Evolutionary conservation across 1,140 invertebrate genomes (phyloP), one percentile per base, ranked within the genome.

Genomic region (Neoseiulus cucumeris): DNA sequence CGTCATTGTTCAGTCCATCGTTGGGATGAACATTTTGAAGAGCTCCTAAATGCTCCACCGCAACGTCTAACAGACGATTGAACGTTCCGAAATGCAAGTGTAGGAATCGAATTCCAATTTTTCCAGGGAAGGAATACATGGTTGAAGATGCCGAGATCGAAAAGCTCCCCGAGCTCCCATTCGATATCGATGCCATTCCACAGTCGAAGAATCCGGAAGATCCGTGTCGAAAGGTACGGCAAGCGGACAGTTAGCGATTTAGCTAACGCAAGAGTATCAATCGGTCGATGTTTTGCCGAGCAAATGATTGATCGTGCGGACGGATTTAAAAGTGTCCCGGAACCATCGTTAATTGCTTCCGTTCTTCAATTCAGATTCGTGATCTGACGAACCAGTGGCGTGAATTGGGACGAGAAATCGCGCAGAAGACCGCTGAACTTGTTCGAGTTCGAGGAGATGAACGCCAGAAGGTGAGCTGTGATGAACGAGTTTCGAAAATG

Each of bases 61-160:
- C n/a, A n/a, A n/a, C n/a, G n/a, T n/a, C n/a, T n/a, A n/a, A n/a
- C n/a, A n/a, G n/a, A n/a, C n/a, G n/a, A n/a, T n/a, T n/a, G n/a
- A n/a, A n/a, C n/a, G n/a, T n/a, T n/a, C n/a, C n/a, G n/a, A n/a
- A n/a, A n/a, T n/a, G n/a, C n/a, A n/a, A n/a, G n/a, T n/a, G n/a
- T n/a, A n/a, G n/a, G n/a, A 39, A 9, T 39, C 33, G 4, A 39
- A 39, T 39, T 39, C n/a, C n/a, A n/a, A 39, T 39, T 9, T 39
- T 25, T 59, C 4, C 51, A 59, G 51, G 25, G 14, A 17, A 59
- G 2, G 51, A 59, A 25, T 59, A 59, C 0, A 1, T 25, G 33
- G 22, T 25, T 59, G 51, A 59, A 33, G 51, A 59, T 25, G 14
- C 51, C 33, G 51, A 59, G 33, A 59, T 59, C 51, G 51, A 59